Conservation (phyloP, 2,888 invertebrate genomes). For the Beris morrisii region DNA sequence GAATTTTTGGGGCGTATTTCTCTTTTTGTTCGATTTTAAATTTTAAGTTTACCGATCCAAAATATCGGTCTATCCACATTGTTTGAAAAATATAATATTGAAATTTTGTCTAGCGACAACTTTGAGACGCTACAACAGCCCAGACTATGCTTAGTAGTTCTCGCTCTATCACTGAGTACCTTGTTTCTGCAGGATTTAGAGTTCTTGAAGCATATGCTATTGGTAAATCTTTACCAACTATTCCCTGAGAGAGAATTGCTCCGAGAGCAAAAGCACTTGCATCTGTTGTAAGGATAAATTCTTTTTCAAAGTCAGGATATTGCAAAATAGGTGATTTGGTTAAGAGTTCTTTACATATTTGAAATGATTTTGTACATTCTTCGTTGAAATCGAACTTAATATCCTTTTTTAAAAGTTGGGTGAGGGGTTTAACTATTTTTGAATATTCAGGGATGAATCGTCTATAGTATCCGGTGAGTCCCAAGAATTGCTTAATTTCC, state of each 20-base stretch:
- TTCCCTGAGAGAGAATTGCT: constrained; percentile 43
- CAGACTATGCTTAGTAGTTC: constrained; percentile 46
- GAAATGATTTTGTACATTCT: neutral
- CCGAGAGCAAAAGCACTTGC: constrained; percentile 43
- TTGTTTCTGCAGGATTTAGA: constrained; percentile 39
- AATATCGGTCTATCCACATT: too few relatives aligned
- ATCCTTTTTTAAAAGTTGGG: constrained; percentile 24
- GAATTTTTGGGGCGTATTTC: too few relatives aligned
- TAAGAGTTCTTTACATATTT: neutral
- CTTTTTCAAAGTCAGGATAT: too few relatives aligned
- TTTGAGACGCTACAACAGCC: too few relatives aligned
- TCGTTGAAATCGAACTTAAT: neutral
- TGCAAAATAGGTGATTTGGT: constrained; percentile 41
- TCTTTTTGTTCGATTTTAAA: too few relatives aligned
- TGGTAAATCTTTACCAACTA: constrained; percentile 41
- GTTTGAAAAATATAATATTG: too few relatives aligned
- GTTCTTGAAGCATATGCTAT: constrained; percentile 44
- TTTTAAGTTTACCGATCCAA: too few relatives aligned
- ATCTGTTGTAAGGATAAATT: constrained; percentile 46
- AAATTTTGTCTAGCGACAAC: too few relatives aligned
- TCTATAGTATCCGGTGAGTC: constrained; percentile 40
- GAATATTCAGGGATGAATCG: constrained; percentile 35
- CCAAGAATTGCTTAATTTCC: constrained; percentile 20
- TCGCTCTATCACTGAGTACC: constrained; percentile 45
- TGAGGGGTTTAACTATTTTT: constrained; percentile 30